Conservation (phyloP, 2,113 vertebrate species). For the Pygoscelis adeliae region DNA sequence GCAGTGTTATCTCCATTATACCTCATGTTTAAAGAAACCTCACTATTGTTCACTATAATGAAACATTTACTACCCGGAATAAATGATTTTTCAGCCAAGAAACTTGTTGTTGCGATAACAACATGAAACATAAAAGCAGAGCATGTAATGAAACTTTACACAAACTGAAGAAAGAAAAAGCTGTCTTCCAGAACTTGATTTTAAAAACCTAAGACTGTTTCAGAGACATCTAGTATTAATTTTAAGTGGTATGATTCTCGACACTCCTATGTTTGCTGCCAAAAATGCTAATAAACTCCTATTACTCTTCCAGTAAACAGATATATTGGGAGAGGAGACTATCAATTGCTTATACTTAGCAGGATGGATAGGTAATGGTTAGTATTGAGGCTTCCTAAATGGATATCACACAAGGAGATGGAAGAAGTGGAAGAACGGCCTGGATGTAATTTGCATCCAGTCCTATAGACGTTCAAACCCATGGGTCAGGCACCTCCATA, state of each 20-base stretch:
- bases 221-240: neutral
- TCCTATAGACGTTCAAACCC: neutral
- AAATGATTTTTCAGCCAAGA: constrained; percentile 29
- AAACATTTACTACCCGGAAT: neutral
- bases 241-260: neutral
- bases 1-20: neutral
- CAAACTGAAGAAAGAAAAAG: neutral
- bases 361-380: neutral
- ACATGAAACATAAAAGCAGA: neutral
- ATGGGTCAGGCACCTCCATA: neutral
- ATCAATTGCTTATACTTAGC: neutral
- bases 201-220: neutral
- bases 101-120: neutral
- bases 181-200: neutral
- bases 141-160: neutral
- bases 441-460: neutral
- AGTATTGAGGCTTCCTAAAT: neutral
- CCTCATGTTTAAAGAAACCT: neutral
- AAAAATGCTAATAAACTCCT: neutral
- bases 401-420: neutral
- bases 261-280: neutral
- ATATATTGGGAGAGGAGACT: neutral
- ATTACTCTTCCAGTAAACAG: neutral
- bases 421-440: neutral
- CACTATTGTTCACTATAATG: neutral